phyloP scores from a whole-genome alignment of 2,888 invertebrate genomes.

The Mamestra brassicae region DNA sequence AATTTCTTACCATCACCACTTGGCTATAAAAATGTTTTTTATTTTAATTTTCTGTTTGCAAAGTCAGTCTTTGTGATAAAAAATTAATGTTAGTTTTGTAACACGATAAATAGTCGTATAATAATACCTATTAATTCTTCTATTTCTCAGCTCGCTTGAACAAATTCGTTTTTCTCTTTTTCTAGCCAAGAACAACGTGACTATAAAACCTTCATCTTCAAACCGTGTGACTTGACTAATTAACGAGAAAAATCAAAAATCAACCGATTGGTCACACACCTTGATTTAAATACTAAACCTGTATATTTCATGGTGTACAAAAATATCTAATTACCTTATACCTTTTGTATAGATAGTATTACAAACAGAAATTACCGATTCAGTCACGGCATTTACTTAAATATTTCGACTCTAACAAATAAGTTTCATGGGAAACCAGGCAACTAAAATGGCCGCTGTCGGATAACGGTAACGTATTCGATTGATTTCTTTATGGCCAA shows the following conservation, averaged over 20 bases:
- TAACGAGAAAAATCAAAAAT: conserved; percentile 65
- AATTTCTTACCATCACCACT: conserved; percentile 17
- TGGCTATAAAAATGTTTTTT: conserved; percentile 4
- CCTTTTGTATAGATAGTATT: conserved; percentile 71
- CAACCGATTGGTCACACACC: conserved; percentile 62
- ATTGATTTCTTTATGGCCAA: conserved; percentile 85
- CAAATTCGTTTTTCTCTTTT: not conserved
- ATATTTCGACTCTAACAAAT: conserved; percentile 76
- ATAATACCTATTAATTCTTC: not conserved
- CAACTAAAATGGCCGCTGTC: conserved; percentile 73
- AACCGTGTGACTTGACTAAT: conserved; percentile 60
- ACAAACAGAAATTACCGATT: conserved; percentile 81
- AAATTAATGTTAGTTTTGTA: not conserved
- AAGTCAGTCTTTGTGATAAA: not conserved
- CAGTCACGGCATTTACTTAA: conserved; percentile 80
- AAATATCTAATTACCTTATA: conserved; percentile 62
- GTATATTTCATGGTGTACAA: conserved; percentile 63
- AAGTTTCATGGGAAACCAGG: conserved; percentile 82
- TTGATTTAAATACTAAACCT: conserved; percentile 42
- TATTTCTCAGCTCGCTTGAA: not conserved
- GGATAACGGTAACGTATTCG: conserved; percentile 79
- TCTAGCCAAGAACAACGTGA: not conserved
- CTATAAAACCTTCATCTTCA: not conserved
- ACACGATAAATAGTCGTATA: not conserved
- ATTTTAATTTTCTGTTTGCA: not conserved